Conservation (phyloP, 2,797 vertebrate species). For the Margarornis squamiger region DNA sequence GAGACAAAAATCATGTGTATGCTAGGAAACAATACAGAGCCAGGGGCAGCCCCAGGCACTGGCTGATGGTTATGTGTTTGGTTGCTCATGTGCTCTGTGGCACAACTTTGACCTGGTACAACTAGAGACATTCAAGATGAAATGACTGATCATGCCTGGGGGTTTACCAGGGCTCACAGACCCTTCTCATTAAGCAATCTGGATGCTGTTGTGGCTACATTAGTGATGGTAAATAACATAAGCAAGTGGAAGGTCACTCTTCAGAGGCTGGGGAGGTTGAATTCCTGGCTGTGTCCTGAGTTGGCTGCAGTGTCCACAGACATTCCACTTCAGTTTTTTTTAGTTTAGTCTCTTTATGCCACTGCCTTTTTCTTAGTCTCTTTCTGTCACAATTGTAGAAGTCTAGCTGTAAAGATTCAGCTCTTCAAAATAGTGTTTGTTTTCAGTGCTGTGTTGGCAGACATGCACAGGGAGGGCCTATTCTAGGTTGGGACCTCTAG, state of each 20-base stretch:
- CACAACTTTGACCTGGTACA: neutral
- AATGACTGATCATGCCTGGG: neutral
- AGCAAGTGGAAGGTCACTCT: neutral
- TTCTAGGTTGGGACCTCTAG: slow-evolving; percentile 36
- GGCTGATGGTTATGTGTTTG: neutral
- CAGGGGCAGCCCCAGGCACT: neutral
- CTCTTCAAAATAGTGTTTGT: neutral
- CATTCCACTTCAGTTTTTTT: neutral
- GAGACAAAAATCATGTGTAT: neutral
- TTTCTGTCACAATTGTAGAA: neutral
- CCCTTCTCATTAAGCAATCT: neutral
- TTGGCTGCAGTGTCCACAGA: neutral
- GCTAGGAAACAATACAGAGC: neutral
- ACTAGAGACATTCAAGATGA: neutral
- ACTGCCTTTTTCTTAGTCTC: neutral
- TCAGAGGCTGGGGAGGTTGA: neutral
- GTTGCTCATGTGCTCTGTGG: neutral
- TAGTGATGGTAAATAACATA: neutral
- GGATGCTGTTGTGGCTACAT: neutral
- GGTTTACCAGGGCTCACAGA: neutral
- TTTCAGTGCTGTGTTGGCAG: neutral
- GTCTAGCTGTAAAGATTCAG: neutral
- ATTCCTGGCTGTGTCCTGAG: neutral
- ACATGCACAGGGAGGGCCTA: neutral
- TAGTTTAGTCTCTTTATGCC: neutral